phyloP scores from a whole-genome alignment of 2,797 vertebrate genomes.

The Sphaeramia orbicularis region DNA sequence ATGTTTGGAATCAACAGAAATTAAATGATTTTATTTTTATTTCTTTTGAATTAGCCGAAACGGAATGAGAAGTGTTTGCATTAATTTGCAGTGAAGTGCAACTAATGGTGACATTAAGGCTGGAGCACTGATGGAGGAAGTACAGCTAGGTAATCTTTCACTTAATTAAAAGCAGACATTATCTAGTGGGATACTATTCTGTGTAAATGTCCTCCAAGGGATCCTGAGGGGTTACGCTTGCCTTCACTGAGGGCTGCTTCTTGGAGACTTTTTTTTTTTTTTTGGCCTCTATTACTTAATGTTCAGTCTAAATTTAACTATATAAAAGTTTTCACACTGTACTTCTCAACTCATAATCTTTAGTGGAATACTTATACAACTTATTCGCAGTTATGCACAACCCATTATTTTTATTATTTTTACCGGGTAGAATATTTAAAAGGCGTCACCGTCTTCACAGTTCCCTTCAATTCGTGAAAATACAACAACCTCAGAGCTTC shows the following conservation, averaged over 20 bases:
- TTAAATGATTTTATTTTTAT: slow-evolving; percentile 31
- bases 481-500: too few species aligned
- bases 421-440: neutral
- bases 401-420: neutral
- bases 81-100: slow-evolving; percentile 44
- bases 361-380: neutral
- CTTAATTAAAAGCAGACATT: slow-evolving; percentile 58
- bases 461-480: too few species aligned
- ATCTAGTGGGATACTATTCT: slow-evolving; percentile 21
- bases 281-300: neutral
- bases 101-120: slow-evolving; percentile 33
- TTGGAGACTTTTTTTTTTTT: neutral
- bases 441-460: neutral
- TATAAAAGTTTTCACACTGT: neutral
- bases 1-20: slow-evolving; percentile 52
- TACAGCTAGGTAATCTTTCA: slow-evolving; percentile 21
- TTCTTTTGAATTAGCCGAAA: slow-evolving; percentile 58
- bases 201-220: slow-evolving; percentile 35
- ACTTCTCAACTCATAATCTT: neutral
- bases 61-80: slow-evolving; percentile 37
- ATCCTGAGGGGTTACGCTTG: slow-evolving; percentile 10
- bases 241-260: slow-evolving; percentile 19
- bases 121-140: slow-evolving; percentile 34
- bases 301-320: neutral
- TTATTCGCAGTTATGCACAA: neutral